Base-by-base conservation (phyloP, 2,797 vertebrate genomes). In the Cottoperca gobio region DNA sequence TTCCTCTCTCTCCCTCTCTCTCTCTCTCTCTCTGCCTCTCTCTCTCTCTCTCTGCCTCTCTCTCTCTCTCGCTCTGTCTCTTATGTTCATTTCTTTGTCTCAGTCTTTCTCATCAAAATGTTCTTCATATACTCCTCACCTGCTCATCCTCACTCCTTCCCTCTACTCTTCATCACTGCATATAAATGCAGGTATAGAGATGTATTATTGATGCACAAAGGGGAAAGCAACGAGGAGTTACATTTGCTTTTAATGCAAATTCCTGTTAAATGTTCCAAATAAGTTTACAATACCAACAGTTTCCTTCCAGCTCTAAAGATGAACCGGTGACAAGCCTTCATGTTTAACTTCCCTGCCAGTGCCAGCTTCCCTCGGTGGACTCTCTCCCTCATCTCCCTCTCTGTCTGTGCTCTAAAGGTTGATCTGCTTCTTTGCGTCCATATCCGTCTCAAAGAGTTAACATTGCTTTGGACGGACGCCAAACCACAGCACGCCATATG, bases 191-290 rank as follows among this genome's bases (percentile, higher is more conserved):
- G 55, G 35, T 74, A 62, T 26, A 64, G 49, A 70, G 70, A 55
- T n/a, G n/a, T n/a, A 50, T 42, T 84, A 89, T 86, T 78, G 82
- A 90, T 84, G 81, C 72, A 76, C 57, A 42, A 63, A 74, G 69
- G 45, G 69, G 60, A 81, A 76, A 68, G 49, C 43, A 63, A 73
- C 46, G 2, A 42, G 31, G 24, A 62, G 28, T 39, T 28, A 21
- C 2, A 70, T 70, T 21, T 19, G 50, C 2, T 3, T 46, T 45
- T 9, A 28, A 46, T 26, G 6, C 3, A 61, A 52, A 59, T 35
- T 12, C 11, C 28, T 59, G 5, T 26, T 21, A 13, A n/a, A 49
- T 45, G 42, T 28, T 9, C 24, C 1, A 28, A 50, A 50, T 16
- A 43, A 1, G 24, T 63, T 24, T 35, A 40, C 24, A 7, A 59